Percentiles rank a stretch among this genome's conserved stretches.
Conservation (phyloP, 2,888 invertebrate species). For the Taphrorychus bicolor region DNA sequence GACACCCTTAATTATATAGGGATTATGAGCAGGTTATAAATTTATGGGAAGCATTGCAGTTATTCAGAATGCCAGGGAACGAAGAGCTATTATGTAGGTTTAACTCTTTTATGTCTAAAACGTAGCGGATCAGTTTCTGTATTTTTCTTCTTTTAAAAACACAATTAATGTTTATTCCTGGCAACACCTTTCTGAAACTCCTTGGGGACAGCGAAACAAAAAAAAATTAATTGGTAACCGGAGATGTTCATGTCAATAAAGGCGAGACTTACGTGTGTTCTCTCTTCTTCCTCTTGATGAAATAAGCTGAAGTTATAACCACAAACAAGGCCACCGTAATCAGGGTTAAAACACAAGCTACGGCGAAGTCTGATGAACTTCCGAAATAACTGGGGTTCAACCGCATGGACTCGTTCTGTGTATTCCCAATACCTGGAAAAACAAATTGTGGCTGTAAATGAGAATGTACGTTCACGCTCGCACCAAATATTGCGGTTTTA, state of each 20-base stretch:
- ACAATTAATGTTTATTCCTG: background rate
- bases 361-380: conserved; percentile 75
- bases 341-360: conserved; percentile 81
- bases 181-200: background rate
- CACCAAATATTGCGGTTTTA: conserved; percentile 42
- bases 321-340: conserved; percentile 66
- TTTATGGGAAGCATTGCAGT: conserved; percentile 1
- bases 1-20: conserved; percentile 2
- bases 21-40: background rate
- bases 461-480: conserved; percentile 41
- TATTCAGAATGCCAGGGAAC: background rate
- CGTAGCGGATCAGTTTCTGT: background rate
- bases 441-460: conserved; percentile 41
- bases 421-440: conserved; percentile 54
- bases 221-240: conserved; percentile 31
- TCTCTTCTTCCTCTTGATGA: conserved; percentile 71
- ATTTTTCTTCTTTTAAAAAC: background rate
- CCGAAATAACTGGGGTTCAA: conserved; percentile 72
- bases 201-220: conserved; percentile 10
- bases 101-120: background rate
- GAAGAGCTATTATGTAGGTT: background rate
- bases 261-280: conserved; percentile 69
- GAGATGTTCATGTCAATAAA: conserved; percentile 29
- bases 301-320: conserved; percentile 72
- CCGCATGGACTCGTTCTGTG: conserved; percentile 76